Conservation (phyloP, 2,113 vertebrate genomes). For the Prionailurus bengalensis region DNA sequence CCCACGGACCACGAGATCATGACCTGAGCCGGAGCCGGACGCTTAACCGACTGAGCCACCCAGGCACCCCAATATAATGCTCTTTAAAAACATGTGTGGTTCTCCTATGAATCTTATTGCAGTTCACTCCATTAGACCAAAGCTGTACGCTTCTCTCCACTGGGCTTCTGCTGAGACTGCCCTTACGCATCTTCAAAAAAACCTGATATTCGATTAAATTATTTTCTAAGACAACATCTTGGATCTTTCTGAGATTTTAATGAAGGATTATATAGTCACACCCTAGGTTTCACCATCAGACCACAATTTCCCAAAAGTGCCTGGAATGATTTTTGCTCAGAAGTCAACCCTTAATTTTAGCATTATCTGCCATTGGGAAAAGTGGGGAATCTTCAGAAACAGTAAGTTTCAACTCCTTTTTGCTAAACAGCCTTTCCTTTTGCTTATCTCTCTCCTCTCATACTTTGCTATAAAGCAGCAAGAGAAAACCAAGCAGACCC, state of each 20-base stretch:
- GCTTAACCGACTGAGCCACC: no score
- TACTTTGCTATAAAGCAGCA: not conserved
- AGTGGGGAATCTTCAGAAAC: not conserved
- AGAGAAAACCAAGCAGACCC: not conserved
- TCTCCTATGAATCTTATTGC: not conserved
- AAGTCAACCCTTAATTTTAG: not conserved
- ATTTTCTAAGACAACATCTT: conserved; percentile 30
- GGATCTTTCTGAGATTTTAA: not conserved
- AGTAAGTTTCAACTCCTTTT: not conserved
- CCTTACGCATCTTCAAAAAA: not conserved
- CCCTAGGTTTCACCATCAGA: not conserved
- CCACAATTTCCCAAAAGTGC: not conserved
- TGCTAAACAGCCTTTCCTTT: conserved; percentile 15
- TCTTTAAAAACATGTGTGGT: not conserved
- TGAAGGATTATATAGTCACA: not conserved
- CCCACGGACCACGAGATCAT: no score
- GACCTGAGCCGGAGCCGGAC: no score
- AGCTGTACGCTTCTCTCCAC: not conserved
- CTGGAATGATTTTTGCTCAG: not conserved
- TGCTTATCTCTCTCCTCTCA: not conserved
- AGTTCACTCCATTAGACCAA: not conserved
- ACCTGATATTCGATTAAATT: not conserved
- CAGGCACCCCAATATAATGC: not conserved
- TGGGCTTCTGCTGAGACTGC: not conserved
- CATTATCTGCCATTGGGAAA: not conserved